Conservation (phyloP, 2,888 invertebrate species). For the Lasiommata megera region DNA sequence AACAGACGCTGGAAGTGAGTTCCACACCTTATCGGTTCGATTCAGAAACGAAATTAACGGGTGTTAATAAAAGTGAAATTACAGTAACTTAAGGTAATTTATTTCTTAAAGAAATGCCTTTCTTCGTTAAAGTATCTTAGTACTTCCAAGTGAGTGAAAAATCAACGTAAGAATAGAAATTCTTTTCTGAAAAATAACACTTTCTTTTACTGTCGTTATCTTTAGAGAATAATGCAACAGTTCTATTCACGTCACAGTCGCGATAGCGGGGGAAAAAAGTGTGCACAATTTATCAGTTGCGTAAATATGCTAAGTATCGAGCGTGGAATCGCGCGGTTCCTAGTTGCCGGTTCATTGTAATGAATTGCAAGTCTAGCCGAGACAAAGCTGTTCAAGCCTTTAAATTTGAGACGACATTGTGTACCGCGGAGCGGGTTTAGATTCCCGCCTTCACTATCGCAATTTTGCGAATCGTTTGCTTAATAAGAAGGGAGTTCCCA, state of each 20-base stretch:
- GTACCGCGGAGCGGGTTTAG: conserved; percentile 33
- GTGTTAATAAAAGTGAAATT: no score
- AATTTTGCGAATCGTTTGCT: neutral
- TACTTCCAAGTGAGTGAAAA: neutral
- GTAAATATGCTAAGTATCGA: conserved; percentile 72
- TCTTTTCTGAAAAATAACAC: conserved; percentile 25
- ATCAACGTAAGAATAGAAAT: conserved; percentile 4
- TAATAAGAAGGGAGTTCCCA: neutral
- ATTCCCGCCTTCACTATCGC: conserved; percentile 9
- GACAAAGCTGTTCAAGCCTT: conserved; percentile 71
- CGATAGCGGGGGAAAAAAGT: conserved; percentile 49
- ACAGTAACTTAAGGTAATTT: no score
- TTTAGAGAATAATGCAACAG: conserved; percentile 68
- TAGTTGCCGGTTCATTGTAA: conserved; percentile 44
- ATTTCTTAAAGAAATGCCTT: no score
- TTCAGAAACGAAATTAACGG: no score
- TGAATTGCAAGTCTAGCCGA: conserved; percentile 76
- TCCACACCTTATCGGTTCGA: no score
- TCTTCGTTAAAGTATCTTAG: neutral
- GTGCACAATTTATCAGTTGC: conserved; percentile 67
- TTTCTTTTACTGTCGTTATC: conserved; percentile 41
- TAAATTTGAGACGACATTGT: conserved; percentile 35
- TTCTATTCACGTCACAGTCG: conserved; percentile 53
- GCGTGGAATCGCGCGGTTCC: conserved; percentile 43
- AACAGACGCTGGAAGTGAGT: no score